Evolutionary conservation across 2,797 vertebrate genomes (phyloP).

Genomic region (Chelidonichthys spinosus): DNA sequence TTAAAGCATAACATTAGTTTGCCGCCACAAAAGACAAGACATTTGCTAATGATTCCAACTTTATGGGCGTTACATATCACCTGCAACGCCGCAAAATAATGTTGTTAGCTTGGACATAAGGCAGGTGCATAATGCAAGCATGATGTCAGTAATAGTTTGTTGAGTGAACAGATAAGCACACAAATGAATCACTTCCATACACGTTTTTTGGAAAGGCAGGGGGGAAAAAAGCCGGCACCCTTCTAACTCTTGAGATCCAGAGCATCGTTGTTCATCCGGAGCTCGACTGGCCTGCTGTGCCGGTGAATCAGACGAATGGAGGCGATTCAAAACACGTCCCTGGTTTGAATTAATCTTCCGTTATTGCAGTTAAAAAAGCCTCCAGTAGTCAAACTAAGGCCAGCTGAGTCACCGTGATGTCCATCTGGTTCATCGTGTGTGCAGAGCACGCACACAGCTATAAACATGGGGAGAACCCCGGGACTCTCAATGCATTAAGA

Average conservation of each 20-base stretch:
- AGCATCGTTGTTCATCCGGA: not conserved
- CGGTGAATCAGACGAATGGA: not conserved
- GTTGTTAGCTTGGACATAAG: not conserved
- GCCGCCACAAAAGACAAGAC: too few species aligned
- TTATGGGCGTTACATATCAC: not conserved
- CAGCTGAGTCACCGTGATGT: slow-evolving; percentile 46
- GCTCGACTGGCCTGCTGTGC: not conserved
- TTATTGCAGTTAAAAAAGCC: slow-evolving; percentile 33
- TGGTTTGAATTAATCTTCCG: slow-evolving; percentile 13
- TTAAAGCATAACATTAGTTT: too few species aligned
- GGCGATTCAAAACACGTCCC: not conserved
- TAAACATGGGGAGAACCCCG: slow-evolving; percentile 52
- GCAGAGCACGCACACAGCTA: slow-evolving; percentile 33
- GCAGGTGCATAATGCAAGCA: too few species aligned
- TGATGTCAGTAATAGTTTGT: not conserved
- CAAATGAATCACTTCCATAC: not conserved
- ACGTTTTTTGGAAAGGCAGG: not conserved
- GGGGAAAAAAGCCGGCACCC: not conserved
- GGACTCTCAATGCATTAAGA: slow-evolving; percentile 76
- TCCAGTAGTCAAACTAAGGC: slow-evolving; percentile 7
- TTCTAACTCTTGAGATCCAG: not conserved
- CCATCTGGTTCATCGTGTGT: slow-evolving; percentile 38
- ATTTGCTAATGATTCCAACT: too few species aligned
- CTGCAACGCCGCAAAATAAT: not conserved
- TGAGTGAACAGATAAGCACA: not conserved